Conservation (phyloP, 2,797 vertebrate species). For the Dermochelys coriacea region DNA sequence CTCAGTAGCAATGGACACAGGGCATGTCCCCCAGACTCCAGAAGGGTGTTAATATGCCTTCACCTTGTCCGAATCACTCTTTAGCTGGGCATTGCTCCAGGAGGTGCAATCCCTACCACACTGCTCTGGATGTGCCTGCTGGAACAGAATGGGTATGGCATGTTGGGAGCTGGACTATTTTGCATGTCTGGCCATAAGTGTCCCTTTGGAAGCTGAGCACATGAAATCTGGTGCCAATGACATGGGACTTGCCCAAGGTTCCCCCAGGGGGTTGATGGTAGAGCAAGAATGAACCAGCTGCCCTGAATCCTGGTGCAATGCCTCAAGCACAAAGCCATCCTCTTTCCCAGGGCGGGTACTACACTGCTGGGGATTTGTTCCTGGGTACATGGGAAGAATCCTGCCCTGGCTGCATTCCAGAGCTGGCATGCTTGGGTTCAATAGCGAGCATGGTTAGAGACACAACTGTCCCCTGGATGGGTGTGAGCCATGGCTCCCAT, state of each 20-base stretch:
- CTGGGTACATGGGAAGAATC: neutral
- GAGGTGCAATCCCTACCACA: neutral
- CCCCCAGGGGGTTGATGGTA: no score
- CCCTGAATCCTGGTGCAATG: neutral
- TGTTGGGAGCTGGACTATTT: neutral
- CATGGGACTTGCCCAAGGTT: neutral
- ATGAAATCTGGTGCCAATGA: no score
- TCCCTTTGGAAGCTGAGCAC: neutral
- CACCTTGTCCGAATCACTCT: neutral
- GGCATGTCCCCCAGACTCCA: no score
- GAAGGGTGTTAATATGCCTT: neutral
- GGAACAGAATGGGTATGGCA: rapidly evolving
- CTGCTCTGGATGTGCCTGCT: neutral
- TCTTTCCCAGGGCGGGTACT: neutral
- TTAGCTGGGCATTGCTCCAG: neutral
- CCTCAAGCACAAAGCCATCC: neutral
- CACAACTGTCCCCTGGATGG: neutral
- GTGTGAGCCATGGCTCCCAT: neutral
- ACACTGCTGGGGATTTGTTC: neutral
- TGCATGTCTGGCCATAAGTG: no score
- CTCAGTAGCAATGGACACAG: neutral
- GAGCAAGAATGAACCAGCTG: neutral
- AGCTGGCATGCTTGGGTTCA: no score
- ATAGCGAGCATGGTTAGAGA: neutral
- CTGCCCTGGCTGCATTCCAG: neutral